Conservation (phyloP, 2,113 vertebrate species). For the Poecilia latipinna region DNA sequence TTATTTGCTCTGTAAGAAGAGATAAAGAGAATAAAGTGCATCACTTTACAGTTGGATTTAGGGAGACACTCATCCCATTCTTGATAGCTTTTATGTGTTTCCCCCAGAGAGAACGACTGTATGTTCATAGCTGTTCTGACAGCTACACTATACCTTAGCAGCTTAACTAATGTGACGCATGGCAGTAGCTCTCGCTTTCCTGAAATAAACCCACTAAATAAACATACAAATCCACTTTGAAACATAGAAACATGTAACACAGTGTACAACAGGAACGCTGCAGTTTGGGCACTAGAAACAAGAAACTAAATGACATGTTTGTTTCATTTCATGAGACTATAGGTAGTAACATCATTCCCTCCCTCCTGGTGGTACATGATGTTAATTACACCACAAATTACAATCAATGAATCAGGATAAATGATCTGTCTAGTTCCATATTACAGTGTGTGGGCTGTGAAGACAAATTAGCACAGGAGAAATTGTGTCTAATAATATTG, state of each 20-base stretch:
- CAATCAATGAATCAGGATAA: conserved; percentile 67
- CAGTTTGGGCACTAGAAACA: conserved; percentile 11
- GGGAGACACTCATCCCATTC: conserved; percentile 24
- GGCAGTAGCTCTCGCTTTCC: not conserved
- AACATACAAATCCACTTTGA: not conserved
- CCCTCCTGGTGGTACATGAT: conserved; percentile 65
- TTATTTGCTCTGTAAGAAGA: conserved; percentile 47
- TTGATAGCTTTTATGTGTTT: conserved; percentile 22
- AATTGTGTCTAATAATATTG: conserved; percentile 51
- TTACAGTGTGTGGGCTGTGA: conserved; percentile 43
- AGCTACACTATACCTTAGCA: not conserved
- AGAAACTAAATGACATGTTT: conserved; percentile 32
- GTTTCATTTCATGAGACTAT: conserved; percentile 39
- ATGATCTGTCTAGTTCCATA: conserved; percentile 60
- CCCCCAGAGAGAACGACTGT: not conserved
- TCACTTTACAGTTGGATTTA: conserved; percentile 10
- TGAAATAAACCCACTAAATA: not conserved
- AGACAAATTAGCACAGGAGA: conserved; percentile 57
- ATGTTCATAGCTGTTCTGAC: conserved; percentile 7
- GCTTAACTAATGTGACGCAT: conserved; percentile 11
- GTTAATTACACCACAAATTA: conserved; percentile 66
- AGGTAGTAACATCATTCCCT: conserved; percentile 28
- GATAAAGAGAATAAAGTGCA: conserved; percentile 50
- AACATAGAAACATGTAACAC: not conserved
- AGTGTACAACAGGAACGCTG: not conserved